phyloP scores from a whole-genome alignment of 2,888 invertebrate genomes.

The Reticulitermes lucifugus region DNA sequence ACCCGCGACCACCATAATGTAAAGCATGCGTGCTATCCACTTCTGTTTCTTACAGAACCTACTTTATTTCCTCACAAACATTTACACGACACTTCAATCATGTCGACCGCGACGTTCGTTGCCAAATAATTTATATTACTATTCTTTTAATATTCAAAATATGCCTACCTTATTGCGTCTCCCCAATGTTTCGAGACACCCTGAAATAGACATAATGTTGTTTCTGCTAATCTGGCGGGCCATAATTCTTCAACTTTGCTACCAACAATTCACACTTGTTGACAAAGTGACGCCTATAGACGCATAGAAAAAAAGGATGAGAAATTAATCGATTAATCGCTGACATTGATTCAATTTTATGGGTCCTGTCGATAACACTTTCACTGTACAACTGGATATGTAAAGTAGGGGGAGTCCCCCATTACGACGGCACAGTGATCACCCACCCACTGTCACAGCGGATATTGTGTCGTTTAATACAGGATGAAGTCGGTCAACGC shows the following conservation, averaged over 20 bases:
- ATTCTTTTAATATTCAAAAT: too few species aligned
- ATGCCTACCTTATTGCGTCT: conserved; percentile 11
- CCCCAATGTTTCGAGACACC: conserved; percentile 4
- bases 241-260: neutral
- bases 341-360: neutral
- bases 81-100: too few species aligned
- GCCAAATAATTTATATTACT: too few species aligned
- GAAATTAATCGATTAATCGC: conserved; percentile 1
- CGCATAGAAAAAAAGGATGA: neutral
- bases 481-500: conserved; percentile 15
- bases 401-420: neutral
- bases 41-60: too few species aligned
- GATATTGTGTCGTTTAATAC: neutral
- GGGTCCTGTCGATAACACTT: neutral
- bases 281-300: neutral
- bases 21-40: too few species aligned
- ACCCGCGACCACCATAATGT: too few species aligned
- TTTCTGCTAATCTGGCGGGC: neutral
- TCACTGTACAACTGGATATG: conserved; percentile 15
- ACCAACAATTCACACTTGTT: neutral
- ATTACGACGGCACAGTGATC: neutral
- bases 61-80: too few species aligned
- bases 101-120: too few species aligned
- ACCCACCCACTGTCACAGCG: neutral
- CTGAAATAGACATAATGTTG: neutral